Evolutionary conservation across 2,113 vertebrate genomes (phyloP), one percentile per base, ranked within the genome.

Genomic region (Boleophthalmus pectinirostris): DNA sequence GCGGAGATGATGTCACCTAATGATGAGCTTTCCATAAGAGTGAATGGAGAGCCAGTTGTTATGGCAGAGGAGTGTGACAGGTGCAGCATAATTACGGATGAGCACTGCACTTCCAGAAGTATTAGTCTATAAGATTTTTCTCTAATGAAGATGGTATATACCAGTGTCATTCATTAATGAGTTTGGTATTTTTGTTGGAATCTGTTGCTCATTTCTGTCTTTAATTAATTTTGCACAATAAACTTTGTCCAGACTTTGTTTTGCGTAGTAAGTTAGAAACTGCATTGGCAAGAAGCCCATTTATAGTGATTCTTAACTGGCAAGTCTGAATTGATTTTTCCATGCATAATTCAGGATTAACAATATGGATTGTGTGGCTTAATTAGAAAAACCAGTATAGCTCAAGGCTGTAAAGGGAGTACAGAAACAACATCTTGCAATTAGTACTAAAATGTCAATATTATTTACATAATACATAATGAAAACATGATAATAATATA

Each of bases 121-220:
- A 63, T 81, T 73, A 46, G 78, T 68, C 70, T 69, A 54, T 63
- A 74, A 60, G 25, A 72, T 81, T 78, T 29, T 80, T 57, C 68
- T 73, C 54, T 75, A 80, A 84, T 82, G 38, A 73, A 78, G 66
- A 80, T 64, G 69, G 66, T 63, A 56, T 73, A 53, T 74, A 65
- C 82, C 49, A 63, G 72, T n/a, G 46, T 74, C 63, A 74, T 69
- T 67, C 72, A 63, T 64, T 65, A 69, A 24, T 45, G 49, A 61
- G 38, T n/a, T 23, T 23, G 10, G 57, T 57, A 24, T 70, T 29
- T 58, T 76, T 29, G 20, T 29, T 71, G 35, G 61, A 66, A 11
- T 65, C 5, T 73, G 24, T 43, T 25, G 65, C 56, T 65, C 33
- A 57, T 51, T 58, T 69, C 72, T 21, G 21, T 3, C 16, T 5